These are phyloP conservation scores for Heliconius ethilla DNA, from an alignment of 2,888 invertebrate genomes.

Conservation along the genomic window DNA sequence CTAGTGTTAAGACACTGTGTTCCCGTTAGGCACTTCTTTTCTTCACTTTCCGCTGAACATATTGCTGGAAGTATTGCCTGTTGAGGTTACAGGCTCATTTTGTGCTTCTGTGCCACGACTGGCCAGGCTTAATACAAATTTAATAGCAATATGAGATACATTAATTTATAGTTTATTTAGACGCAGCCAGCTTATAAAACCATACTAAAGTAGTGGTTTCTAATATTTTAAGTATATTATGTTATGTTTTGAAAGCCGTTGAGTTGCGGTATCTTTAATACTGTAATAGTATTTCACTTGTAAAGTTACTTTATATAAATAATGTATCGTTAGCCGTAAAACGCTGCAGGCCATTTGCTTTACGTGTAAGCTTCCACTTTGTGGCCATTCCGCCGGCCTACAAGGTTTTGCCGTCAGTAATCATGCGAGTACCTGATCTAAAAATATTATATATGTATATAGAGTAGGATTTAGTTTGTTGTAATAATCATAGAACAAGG, in stretches of 20 bases:
- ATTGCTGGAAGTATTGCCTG: too few species aligned
- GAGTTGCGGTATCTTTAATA: conserved; percentile 22
- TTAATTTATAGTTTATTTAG: neutral
- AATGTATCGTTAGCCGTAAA: conserved; percentile 47
- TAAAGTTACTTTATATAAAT: conserved; percentile 35
- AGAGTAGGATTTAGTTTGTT: conserved; percentile 7
- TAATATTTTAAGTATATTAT: conserved; percentile 8
- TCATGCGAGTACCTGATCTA: conserved; percentile 50
- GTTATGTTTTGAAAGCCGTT: conserved; percentile 15
- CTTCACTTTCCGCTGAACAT: too few species aligned
- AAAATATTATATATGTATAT: neutral
- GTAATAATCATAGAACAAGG: conserved; percentile 16
- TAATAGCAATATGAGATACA: neutral
- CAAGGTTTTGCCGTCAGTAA: conserved; percentile 57
- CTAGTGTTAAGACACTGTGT: too few species aligned
- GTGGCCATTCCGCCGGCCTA: conserved; percentile 59
- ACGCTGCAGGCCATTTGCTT: conserved; percentile 56
- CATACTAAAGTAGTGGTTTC: neutral
- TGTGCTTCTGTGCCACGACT: too few species aligned
- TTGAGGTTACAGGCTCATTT: too few species aligned
- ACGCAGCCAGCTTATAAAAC: neutral
- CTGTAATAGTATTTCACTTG: conserved; percentile 32
- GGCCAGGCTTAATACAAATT: too few species aligned
- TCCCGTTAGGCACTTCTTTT: too few species aligned
- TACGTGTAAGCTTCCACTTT: conserved; percentile 64